Percentiles rank a stretch among this genome's conserved stretches.
Conservation (phyloP, 2,797 vertebrate species). For the Ctenosaura bakeri region DNA sequence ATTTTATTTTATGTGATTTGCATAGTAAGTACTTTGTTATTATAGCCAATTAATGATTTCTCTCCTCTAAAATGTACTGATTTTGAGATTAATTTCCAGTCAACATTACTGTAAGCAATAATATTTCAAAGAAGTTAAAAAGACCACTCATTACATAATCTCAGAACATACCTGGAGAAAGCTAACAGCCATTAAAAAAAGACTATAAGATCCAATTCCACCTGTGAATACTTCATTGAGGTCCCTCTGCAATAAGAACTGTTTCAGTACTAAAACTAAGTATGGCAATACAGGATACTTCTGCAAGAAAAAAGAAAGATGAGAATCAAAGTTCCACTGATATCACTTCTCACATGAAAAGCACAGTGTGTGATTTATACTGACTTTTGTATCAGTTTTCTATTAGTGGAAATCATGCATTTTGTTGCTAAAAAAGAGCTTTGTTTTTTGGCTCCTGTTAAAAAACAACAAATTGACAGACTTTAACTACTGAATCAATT, state of each 20-base stretch:
- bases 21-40: background rate
- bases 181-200: conserved; percentile 99
- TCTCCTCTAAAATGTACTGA: background rate
- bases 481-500: background rate
- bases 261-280: conserved; percentile 97
- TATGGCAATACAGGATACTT: conserved; percentile 97
- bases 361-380: background rate
- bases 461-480: background rate
- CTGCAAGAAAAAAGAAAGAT: conserved; percentile 80
- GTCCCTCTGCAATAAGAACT: conserved; percentile 97
- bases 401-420: background rate
- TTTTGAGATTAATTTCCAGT: background rate
- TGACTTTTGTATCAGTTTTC: background rate
- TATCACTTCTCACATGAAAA: background rate
- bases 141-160: background rate
- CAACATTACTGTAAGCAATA: too few relatives aligned
- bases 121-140: background rate
- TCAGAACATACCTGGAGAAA: conserved; percentile 91
- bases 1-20: background rate
- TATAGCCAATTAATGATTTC: too few relatives aligned
- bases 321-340: background rate
- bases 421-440: background rate
- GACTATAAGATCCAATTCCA: conserved; percentile 97
- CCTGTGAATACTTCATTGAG: conserved; percentile 99
- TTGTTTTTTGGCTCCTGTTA: background rate